A percentile compares a stretch with the other conserved stretches of the same genome.
Evolutionary conservation across 2,888 invertebrate species (phyloP).

Genomic region (Philaethria dido): DNA sequence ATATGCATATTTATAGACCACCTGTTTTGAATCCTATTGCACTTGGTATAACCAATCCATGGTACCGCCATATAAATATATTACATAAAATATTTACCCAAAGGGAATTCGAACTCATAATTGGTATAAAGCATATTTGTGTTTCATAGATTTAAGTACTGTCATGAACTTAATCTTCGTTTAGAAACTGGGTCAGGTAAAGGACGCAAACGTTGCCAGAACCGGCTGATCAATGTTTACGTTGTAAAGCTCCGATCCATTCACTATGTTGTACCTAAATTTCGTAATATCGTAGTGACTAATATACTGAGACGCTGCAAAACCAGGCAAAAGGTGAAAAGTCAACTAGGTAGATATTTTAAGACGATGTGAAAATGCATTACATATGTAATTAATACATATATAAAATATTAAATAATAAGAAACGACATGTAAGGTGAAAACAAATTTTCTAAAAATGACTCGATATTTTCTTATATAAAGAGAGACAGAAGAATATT

Average conservation of each 20-base stretch:
- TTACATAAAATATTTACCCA: too few species aligned
- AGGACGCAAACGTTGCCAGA: constrained; percentile 15
- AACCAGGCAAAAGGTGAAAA: background rate
- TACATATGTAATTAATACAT: background rate
- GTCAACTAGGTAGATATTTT: background rate
- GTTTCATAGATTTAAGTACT: background rate
- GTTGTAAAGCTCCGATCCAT: constrained; percentile 15
- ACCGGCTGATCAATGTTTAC: constrained; percentile 27
- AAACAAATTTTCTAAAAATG: too few species aligned
- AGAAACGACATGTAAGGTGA: too few species aligned
- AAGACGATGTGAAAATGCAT: background rate
- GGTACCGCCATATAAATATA: too few species aligned
- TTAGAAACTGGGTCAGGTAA: constrained; percentile 16
- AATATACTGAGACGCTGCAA: background rate
- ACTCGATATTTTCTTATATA: too few species aligned
- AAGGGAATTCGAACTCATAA: too few species aligned
- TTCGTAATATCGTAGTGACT: background rate
- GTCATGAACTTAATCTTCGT: constrained; percentile 9
- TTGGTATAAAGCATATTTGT: background rate
- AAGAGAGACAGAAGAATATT: too few species aligned
- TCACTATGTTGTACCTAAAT: constrained; percentile 1
- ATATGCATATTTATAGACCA: too few species aligned
- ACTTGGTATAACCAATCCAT: too few species aligned
- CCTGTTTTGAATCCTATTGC: too few species aligned
- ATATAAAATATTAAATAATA: too few species aligned